These are phyloP conservation scores for Cynopterus sphinx DNA, from an alignment of 2,797 vertebrate genomes.

Conservation along the genomic window DNA sequence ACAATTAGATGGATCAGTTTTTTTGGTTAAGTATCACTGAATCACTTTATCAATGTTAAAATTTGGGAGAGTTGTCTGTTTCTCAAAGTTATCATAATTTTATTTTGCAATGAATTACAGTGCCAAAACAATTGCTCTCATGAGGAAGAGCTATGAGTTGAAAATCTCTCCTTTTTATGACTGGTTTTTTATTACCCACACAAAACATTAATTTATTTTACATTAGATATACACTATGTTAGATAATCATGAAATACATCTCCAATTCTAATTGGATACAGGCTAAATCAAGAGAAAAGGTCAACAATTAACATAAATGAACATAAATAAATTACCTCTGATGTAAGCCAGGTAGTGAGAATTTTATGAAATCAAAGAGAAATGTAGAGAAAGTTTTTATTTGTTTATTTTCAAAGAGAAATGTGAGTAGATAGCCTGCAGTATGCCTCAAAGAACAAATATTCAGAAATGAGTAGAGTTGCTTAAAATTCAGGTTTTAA, in stretches of 20 bases:
- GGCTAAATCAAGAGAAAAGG: slow-evolving; percentile 59
- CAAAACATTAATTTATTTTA: background rate
- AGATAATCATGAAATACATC: background rate
- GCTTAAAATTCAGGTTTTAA: background rate
- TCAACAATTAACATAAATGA: slow-evolving; percentile 63
- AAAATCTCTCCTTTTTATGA: background rate
- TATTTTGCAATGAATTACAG: background rate
- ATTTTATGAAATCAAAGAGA: slow-evolving; percentile 25
- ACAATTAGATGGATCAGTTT: background rate
- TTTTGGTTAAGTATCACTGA: background rate
- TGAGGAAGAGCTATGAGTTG: background rate
- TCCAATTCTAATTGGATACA: slow-evolving; percentile 38
- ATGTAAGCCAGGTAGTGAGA: slow-evolving; percentile 32
- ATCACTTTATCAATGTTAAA: background rate
- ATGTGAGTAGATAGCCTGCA: background rate
- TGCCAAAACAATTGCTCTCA: background rate
- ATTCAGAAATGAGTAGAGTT: background rate
- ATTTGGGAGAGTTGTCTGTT: background rate
- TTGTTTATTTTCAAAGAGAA: slow-evolving; percentile 5
- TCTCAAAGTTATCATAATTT: slow-evolving; percentile 8
- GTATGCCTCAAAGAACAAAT: background rate
- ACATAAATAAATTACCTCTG: slow-evolving; percentile 15
- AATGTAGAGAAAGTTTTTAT: slow-evolving; percentile 30
- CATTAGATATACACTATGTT: background rate
- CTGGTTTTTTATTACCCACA: background rate